A percentile compares a stretch with the other conserved stretches of the same genome.
Conservation (phyloP, 2,888 invertebrate genomes). For the Microdon myrmicae region DNA sequence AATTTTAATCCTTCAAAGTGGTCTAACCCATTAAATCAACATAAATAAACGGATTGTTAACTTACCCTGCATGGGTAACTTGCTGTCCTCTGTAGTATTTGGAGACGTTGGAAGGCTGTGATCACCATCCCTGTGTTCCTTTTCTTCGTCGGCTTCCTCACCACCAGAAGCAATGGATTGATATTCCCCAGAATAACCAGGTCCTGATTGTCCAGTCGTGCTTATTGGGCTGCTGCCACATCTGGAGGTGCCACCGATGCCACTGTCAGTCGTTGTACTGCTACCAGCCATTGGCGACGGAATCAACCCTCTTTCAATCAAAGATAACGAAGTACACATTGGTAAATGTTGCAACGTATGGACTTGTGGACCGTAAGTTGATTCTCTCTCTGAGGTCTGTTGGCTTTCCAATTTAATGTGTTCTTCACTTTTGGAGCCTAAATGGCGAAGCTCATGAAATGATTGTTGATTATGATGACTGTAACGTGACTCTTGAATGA, state of each 20-base stretch:
- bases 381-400: conserved; percentile 27
- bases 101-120: conserved; percentile 21
- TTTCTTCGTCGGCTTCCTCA: conserved; percentile 17
- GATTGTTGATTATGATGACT: conserved; percentile 33
- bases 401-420: conserved; percentile 12
- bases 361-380: conserved; percentile 30
- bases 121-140: conserved; percentile 15
- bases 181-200: conserved; percentile 25
- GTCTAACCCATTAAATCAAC: too few relatives aligned
- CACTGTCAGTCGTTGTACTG: conserved; percentile 43
- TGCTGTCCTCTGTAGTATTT: conserved; percentile 14
- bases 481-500: conserved; percentile 25
- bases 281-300: conserved; percentile 39
- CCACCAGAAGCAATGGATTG: conserved; percentile 10
- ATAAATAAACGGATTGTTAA: background rate
- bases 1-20: too few relatives aligned
- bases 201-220: conserved; percentile 23
- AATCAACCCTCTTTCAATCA: conserved; percentile 27
- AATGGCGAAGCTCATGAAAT: conserved; percentile 25
- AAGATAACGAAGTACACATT: conserved; percentile 9
- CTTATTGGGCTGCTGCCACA: conserved; percentile 45
- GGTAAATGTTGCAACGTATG: conserved; percentile 13
- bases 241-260: conserved; percentile 37
- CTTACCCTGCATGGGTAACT: conserved; percentile 26
- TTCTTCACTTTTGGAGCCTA: conserved; percentile 26